Percentiles rank a stretch among this genome's conserved stretches.
These are phyloP conservation scores for Sericinus montela DNA, from an alignment of 2,888 invertebrate species.

Conservation along the genomic window DNA sequence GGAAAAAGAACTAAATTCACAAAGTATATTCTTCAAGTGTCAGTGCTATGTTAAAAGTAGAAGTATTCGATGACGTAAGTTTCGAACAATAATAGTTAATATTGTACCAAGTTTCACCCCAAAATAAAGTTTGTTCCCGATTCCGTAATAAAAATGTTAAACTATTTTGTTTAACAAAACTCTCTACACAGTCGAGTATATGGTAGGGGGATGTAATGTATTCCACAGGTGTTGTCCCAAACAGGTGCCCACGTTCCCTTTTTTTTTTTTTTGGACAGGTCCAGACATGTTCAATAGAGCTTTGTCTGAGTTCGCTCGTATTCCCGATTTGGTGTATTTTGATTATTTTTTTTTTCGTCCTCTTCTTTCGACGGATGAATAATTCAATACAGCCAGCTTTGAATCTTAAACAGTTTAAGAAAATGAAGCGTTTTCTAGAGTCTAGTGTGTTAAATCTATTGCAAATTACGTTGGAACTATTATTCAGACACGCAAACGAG, in stretches of 20 bases:
- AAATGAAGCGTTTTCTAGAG: not conserved
- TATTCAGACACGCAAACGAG: no score
- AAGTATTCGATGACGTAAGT: not conserved
- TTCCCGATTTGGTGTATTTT: slow-evolving; percentile 51
- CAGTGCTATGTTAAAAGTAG: no score
- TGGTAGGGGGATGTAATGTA: slow-evolving; percentile 44
- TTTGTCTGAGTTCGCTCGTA: slow-evolving; percentile 55
- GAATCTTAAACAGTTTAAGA: slow-evolving; percentile 26
- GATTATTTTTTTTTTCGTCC: slow-evolving; percentile 36
- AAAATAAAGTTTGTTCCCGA: not conserved
- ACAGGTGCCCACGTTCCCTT: slow-evolving; percentile 53
- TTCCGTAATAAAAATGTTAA: slow-evolving; percentile 12
- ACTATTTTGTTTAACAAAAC: slow-evolving; percentile 6
- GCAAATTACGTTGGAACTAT: no score
- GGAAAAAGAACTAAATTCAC: no score
- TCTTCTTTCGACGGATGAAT: slow-evolving; percentile 33
- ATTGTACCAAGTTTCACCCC: not conserved
- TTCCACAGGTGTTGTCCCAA: slow-evolving; percentile 64
- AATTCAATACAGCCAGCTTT: slow-evolving; percentile 54
- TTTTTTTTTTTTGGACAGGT: slow-evolving; percentile 50
- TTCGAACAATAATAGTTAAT: not conserved
- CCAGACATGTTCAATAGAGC: slow-evolving; percentile 65
- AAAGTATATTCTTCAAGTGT: no score
- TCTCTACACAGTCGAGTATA: slow-evolving; percentile 10
- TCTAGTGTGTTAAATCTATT: not conserved